Evolutionary conservation across 1,140 invertebrate species (phyloP).

Genomic region (Zaprionus taronus): DNA sequence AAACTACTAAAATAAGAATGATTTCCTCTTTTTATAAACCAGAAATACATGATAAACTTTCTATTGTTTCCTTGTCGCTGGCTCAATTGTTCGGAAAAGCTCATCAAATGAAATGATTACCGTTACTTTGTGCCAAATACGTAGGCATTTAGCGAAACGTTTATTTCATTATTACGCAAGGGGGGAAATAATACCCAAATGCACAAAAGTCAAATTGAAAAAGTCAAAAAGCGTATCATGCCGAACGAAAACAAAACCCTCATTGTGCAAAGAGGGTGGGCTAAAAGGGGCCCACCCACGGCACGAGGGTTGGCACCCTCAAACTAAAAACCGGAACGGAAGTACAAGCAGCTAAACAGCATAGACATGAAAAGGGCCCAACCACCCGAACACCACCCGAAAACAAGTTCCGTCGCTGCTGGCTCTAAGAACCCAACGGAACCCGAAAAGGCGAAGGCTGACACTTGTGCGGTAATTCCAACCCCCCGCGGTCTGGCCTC

Average conservation of each 20-base stretch:
- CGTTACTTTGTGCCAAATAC: slow-evolving; percentile 57
- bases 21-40: background rate
- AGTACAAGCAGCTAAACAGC: slow-evolving; percentile 49
- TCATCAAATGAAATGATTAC: slow-evolving; percentile 74
- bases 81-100: slow-evolving; percentile 36
- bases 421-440: no score
- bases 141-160: slow-evolving; percentile 81
- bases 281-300: slow-evolving; percentile 49
- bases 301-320: slow-evolving; percentile 44
- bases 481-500: slow-evolving; percentile 45
- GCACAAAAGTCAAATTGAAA: slow-evolving; percentile 75
- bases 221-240: slow-evolving; percentile 69
- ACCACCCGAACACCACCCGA: slow-evolving; percentile 36
- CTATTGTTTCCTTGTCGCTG: background rate
- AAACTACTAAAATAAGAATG: background rate
- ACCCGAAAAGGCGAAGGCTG: slow-evolving; percentile 1
- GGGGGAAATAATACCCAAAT: slow-evolving; percentile 47
- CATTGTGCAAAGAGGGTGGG: background rate
- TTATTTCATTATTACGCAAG: slow-evolving; percentile 83
- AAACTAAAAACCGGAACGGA: slow-evolving; percentile 76
- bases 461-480: slow-evolving; percentile 57
- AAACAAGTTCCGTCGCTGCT: slow-evolving; percentile 30
- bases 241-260: slow-evolving; percentile 25
- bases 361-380: slow-evolving; percentile 22
- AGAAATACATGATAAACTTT: background rate